A percentile compares a stretch with the other conserved stretches of the same genome.
These are phyloP conservation scores for Melipona quadrifasciata DNA, from an alignment of 1,140 invertebrate genomes.

Conservation along the genomic window DNA sequence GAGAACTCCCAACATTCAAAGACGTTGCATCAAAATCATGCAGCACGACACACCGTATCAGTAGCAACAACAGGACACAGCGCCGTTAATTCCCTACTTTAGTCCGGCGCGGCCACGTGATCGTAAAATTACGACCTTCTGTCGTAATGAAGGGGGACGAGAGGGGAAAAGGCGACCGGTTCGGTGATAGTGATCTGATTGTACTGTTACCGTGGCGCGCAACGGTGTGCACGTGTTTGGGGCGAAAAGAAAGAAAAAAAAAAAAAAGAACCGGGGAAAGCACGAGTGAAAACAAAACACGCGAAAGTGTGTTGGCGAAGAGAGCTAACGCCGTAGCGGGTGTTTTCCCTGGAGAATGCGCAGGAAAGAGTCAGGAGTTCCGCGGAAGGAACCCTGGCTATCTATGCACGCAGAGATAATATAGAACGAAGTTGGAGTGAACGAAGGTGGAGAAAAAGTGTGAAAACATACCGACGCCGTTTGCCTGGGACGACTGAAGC, in stretches of 20 bases:
- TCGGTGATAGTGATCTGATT: neutral
- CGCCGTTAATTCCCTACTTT: neutral
- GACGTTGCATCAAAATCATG: neutral
- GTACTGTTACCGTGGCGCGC: neutral
- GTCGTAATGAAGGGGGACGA: too few relatives aligned
- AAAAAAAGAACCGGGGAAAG: neutral
- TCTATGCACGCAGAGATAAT: conserved; percentile 50
- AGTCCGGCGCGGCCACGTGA: too few relatives aligned
- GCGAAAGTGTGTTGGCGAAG: conserved; percentile 3
- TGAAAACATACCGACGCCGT: conserved; percentile 86
- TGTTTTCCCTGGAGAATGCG: conserved; percentile 59
- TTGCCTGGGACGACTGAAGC: conserved; percentile 89
- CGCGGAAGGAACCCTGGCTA: conserved; percentile 21
- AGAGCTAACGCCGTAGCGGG: conserved; percentile 69
- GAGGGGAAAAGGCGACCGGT: too few relatives aligned
- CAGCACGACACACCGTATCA: neutral
- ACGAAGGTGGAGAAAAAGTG: conserved; percentile 36
- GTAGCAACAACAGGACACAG: neutral
- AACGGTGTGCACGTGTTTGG: neutral
- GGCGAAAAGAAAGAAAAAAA: too few relatives aligned
- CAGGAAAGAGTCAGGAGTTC: conserved; percentile 49
- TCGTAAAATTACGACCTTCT: neutral
- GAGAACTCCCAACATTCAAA: neutral
- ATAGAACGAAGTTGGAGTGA: conserved; percentile 19
- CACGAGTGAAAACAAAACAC: neutral